Evolutionary conservation across 2,888 invertebrate species (phyloP).

Genomic region (Oligia latruncula): DNA sequence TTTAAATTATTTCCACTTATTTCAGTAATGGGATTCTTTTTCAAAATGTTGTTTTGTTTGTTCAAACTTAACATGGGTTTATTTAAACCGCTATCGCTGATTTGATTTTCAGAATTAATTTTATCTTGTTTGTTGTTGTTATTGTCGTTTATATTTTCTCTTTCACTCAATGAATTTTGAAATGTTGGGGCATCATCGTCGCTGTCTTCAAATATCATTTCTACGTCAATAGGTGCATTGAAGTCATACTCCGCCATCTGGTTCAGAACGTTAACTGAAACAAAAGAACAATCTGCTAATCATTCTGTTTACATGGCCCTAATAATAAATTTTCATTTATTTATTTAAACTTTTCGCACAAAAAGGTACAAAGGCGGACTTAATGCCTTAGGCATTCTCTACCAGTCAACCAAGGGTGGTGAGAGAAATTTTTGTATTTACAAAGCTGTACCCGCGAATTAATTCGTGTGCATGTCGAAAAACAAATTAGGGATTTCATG

Average conservation of each 20-base stretch:
- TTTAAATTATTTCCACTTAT: background rate
- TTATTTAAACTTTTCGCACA: too few species aligned
- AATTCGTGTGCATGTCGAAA: background rate
- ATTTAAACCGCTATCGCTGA: background rate
- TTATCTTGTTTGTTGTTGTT: constrained; percentile 2
- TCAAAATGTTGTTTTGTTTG: background rate
- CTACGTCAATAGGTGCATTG: constrained; percentile 65
- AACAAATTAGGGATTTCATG: background rate
- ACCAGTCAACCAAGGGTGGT: too few species aligned
- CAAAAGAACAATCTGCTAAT: constrained; percentile 29
- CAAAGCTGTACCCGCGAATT: background rate
- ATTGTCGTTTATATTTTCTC: constrained; percentile 2
- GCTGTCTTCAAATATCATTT: constrained; percentile 69
- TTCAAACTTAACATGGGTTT: constrained; percentile 15
- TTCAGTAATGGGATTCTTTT: background rate
- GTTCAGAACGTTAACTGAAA: constrained; percentile 60
- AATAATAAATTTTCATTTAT: background rate
- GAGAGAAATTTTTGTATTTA: too few species aligned
- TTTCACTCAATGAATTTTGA: constrained; percentile 18
- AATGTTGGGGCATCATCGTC: constrained; percentile 61
- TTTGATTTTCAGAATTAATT: background rate
- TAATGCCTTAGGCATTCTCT: too few species aligned
- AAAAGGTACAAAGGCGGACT: too few species aligned
- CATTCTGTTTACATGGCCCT: background rate
- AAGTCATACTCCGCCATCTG: constrained; percentile 72